Percentiles rank a stretch among this genome's conserved stretches.
These are phyloP conservation scores for Thyatira batis DNA, from an alignment of 2,888 invertebrate species.

Conservation along the genomic window DNA sequence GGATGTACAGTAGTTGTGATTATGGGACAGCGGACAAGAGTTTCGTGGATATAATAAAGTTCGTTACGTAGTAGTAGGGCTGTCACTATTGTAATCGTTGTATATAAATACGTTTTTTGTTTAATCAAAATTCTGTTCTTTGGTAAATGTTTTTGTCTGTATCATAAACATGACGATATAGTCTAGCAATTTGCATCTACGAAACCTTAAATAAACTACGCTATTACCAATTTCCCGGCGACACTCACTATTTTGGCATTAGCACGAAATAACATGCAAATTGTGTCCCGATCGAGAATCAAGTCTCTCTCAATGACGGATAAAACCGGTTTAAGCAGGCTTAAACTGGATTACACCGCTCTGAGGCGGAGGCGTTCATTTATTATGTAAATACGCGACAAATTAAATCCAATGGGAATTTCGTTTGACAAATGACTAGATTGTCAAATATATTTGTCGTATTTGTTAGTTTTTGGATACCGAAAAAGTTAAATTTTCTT, in stretches of 20 bases:
- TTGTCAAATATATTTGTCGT: conserved; percentile 50
- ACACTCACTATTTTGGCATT: conserved; percentile 68
- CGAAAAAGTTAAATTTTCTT: background rate
- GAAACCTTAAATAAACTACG: conserved; percentile 31
- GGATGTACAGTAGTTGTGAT: background rate
- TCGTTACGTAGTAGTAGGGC: too few relatives aligned
- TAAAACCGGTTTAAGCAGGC: conserved; percentile 73
- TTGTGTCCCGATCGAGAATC: conserved; percentile 77
- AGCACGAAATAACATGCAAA: conserved; percentile 74
- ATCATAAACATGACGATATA: too few relatives aligned
- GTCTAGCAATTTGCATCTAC: too few relatives aligned
- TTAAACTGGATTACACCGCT: conserved; percentile 69
- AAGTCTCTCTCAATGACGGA: conserved; percentile 78
- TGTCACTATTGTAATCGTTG: too few relatives aligned
- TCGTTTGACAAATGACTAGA: conserved; percentile 74
- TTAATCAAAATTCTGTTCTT: too few relatives aligned
- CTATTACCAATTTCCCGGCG: conserved; percentile 56
- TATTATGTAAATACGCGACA: conserved; percentile 82
- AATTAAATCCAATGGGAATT: conserved; percentile 80
- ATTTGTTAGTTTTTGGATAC: conserved; percentile 37
- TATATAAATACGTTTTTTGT: too few relatives aligned
- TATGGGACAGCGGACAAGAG: background rate
- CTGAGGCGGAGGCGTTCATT: conserved; percentile 76
- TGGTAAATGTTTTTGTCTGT: too few relatives aligned
- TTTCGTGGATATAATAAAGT: conserved; percentile 22